Conservation (phyloP, 2,113 vertebrate genomes). For the Merops nubicus region DNA sequence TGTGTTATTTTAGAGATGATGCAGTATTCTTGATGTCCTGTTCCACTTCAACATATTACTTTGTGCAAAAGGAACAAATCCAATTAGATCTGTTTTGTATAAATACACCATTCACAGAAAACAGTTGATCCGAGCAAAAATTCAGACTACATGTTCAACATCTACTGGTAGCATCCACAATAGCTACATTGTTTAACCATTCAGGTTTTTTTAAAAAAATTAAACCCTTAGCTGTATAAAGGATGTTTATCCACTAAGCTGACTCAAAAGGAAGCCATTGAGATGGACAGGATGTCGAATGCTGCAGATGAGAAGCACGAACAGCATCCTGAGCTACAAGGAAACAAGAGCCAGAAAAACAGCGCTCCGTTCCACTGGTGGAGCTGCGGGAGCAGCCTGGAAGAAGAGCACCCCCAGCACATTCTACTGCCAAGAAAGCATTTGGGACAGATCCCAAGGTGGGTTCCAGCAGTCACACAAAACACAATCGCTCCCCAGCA, state of each 20-base stretch:
- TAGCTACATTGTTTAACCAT: background rate
- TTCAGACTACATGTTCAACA: background rate
- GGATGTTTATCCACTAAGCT: background rate
- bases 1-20: background rate
- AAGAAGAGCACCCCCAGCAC: background rate
- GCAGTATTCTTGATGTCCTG: background rate
- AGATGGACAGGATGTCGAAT: background rate
- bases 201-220: background rate
- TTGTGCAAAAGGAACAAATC: background rate
- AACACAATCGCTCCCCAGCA: background rate
- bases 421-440: background rate
- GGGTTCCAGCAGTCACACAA: background rate
- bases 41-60: background rate
- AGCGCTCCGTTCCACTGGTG: background rate
- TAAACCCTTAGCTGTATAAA: background rate
- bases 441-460: background rate
- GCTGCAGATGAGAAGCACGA: background rate
- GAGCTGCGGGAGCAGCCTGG: background rate
- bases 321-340: background rate
- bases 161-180: background rate
- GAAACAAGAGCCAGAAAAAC: background rate
- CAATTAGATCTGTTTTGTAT: background rate
- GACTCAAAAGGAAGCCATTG: constrained; percentile 8
- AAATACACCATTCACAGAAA: background rate
- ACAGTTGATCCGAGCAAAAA: background rate